Base-by-base conservation (phyloP, 2,888 invertebrate species). In the Drosophila meridionalis region DNA sequence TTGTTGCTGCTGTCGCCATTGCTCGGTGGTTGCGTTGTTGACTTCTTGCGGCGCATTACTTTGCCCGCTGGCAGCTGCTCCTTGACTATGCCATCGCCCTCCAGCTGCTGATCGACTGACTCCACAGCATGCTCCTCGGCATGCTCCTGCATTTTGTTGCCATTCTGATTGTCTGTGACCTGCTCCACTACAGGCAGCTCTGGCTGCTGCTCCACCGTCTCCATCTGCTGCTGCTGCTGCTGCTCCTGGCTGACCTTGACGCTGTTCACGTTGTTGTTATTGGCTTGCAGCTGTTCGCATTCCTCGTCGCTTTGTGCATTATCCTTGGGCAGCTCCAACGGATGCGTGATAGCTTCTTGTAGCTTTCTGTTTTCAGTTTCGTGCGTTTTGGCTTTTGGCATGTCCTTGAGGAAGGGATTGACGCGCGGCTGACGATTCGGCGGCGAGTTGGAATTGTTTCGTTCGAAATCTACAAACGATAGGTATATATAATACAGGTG, bases 61-160 rank as follows among this genome's bases (percentile, higher is more conserved):
- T 96, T 96, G 73, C 96, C 96, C n/a, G 96, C 95, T 26, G 96
- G 95, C 76, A 96, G 91, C 84, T 95, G 95, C 3, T 95, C 95
- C 87, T 95, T 95, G 8, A 96, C 95, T 59, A 95, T 93, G 45
- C 94, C 94, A 60, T 95, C 95, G 82, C 87, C 90, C 42, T 90
- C 90, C 3, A 86, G 62, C 14, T 95, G 95, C 6, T 94, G 94
- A 0, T 58, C 58, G 9, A 26, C 14, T 12, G 34, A 14, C 28
- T 73, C 72, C 7, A 26, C 38, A 4, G 48, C 34, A 20, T 20
- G 20, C 1, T 20, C 20, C 14, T 85, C 95, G 65, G 47, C 56
- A 20, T 85, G 82, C 47, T 83, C 92, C 43, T 75, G 57, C 32
- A 78, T 67, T 73, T 92, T 90, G 79, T 93, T 92, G 72, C 92